Base-by-base conservation (phyloP, 2,113 vertebrate genomes). In the Holacanthus passer region DNA sequence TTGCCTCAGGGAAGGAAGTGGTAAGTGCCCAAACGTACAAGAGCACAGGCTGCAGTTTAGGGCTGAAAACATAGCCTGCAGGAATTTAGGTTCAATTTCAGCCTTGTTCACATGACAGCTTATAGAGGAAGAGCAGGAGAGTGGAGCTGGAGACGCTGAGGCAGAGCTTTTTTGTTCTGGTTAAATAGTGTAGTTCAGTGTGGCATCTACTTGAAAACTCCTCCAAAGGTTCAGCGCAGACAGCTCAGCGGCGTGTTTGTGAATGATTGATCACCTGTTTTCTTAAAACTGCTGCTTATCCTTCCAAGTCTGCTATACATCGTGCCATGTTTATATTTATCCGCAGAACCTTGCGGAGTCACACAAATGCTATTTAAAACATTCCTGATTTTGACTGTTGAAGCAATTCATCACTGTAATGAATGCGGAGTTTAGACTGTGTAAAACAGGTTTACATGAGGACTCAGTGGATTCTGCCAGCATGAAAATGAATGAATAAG, bases 1-100 rank as follows among this genome's bases (percentile, higher is more conserved):
- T 80, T 77, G 82, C 79, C 82, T 80, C 45, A 24, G 79, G 85
- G 63, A 85, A 82, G 58, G 63, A 77, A 56, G 52, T 62, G 58
- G 63, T 80, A 62, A 77, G 73, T 70, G 63, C 37, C 68, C 68
- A 39, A 73, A 79, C 14, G 12, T 43, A 73, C 70, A 60, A 62
- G 27, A 83, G 76, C 68, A 67, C 31, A 74, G 32, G 50, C 39
- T 73, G n/a, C 45, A 65, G 64, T 77, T 78, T 53, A 81, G 47
- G 29, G 22, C 60, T 81, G 17, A 80, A n/a, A 56, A 80, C 22
- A 79, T 84, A 62, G 73, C 73, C 77, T 76, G 60, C 31, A 82
- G 66, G 56, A 79, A 73, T 73, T 60, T 14, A 56, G 60, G 48
- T 67, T 52, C 27, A 59, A 68, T 65, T 73, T 69, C 56, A 48